Percentiles rank a stretch among this genome's conserved stretches.
Conservation (phyloP, 2,113 vertebrate species). For the Daboia siamensis region DNA sequence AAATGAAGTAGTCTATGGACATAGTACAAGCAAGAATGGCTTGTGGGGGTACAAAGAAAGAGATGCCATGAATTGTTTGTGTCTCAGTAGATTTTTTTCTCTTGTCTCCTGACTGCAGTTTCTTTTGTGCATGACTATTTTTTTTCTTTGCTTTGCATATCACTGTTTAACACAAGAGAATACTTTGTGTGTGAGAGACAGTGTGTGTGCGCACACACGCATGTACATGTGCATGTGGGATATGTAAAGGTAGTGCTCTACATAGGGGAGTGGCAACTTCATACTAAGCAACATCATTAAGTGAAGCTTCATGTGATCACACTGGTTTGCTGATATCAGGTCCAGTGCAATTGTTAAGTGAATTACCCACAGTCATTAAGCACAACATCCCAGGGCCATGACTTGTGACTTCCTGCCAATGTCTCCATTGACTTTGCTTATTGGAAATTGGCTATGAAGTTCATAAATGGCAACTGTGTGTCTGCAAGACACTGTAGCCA, state of each 20-base stretch:
- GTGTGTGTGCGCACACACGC: too few species aligned
- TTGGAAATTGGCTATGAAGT: neutral
- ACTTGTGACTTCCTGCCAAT: neutral
- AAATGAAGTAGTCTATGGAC: neutral
- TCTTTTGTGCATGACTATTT: neutral
- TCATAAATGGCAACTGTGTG: neutral
- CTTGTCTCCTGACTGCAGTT: neutral
- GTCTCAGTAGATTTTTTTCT: neutral
- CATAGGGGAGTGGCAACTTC: neutral
- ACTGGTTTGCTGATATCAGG: neutral
- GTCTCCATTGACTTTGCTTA: neutral
- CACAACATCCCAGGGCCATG: neutral
- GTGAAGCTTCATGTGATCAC: neutral
- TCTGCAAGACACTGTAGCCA: neutral
- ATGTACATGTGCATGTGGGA: too few species aligned
- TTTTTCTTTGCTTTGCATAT: neutral
- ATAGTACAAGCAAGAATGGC: neutral
- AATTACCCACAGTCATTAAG: neutral
- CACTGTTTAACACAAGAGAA: neutral
- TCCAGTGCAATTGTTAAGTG: neutral
- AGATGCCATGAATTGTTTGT: neutral
- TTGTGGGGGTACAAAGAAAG: neutral
- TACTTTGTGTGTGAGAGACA: neutral
- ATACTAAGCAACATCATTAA: neutral
- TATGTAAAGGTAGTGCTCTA: neutral